These are phyloP conservation scores for Erythrolamprus reginae DNA, from an alignment of 2,113 vertebrate genomes.

Conservation along the genomic window DNA sequence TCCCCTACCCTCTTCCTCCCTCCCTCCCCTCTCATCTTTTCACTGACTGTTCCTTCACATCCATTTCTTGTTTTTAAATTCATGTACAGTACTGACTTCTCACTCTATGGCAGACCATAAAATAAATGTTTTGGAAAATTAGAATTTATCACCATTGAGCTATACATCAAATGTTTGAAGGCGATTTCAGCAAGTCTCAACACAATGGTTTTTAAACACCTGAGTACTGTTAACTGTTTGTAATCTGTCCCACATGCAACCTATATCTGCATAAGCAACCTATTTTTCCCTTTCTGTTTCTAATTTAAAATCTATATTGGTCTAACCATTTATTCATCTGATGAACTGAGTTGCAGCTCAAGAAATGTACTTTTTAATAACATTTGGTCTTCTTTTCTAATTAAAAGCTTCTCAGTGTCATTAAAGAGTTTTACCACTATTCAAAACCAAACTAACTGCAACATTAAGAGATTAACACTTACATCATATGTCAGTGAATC, in stretches of 20 bases:
- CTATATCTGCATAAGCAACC: background rate
- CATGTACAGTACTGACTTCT: background rate
- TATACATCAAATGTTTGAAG: background rate
- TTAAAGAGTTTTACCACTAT: background rate
- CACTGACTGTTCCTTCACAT: background rate
- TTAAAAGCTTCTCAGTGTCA: background rate
- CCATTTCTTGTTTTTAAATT: background rate
- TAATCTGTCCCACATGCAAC: background rate
- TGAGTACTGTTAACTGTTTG: background rate
- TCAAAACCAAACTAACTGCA: background rate
- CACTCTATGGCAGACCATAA: background rate
- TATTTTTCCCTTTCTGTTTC: background rate
- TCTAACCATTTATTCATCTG: background rate
- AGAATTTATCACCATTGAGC: background rate
- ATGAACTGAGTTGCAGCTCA: background rate
- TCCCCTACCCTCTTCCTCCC: background rate
- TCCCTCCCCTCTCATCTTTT: background rate
- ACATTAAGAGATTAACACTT: slow-evolving; percentile 60
- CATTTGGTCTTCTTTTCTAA: background rate
- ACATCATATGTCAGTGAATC: slow-evolving; percentile 92
- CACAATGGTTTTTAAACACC: background rate
- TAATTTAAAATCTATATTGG: background rate
- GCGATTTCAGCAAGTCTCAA: background rate
- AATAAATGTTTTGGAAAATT: background rate
- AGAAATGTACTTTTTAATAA: background rate